Percentiles rank a stretch among this genome's conserved stretches.
Conservation (phyloP, 2,797 vertebrate genomes). For the Microctenopoma steveboyesi region DNA sequence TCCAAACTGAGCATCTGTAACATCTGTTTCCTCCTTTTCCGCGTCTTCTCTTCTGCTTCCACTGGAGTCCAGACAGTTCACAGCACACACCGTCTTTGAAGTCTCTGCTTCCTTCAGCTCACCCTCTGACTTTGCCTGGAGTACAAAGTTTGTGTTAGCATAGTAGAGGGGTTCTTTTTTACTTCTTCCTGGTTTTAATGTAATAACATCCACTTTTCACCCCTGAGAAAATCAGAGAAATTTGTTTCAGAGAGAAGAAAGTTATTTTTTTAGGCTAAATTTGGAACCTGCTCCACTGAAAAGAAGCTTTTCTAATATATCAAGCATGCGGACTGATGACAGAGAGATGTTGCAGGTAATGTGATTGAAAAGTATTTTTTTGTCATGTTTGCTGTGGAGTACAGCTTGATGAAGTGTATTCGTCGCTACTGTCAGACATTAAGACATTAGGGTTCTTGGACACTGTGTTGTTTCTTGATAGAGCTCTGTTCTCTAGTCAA, state of each 20-base stretch:
- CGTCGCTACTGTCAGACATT: no score
- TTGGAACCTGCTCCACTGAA: background rate
- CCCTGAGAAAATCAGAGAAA: conserved; percentile 30
- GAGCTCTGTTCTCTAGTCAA: background rate
- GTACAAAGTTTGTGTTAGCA: conserved; percentile 42
- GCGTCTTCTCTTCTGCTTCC: background rate
- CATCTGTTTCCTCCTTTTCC: conserved; percentile 16
- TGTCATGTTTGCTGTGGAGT: no score
- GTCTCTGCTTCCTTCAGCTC: conserved; percentile 13
- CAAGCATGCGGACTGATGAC: no score
- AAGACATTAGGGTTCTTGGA: no score
- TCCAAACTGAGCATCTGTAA: conserved; percentile 1
- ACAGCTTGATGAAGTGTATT: no score
- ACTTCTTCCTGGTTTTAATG: conserved; percentile 25
- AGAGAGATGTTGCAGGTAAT: no score
- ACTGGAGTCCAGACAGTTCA: conserved; percentile 20
- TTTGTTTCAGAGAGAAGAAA: background rate
- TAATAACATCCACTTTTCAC: conserved; percentile 31
- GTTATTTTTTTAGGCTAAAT: background rate
- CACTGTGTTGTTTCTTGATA: no score
- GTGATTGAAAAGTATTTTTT: no score
- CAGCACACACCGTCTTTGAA: conserved; percentile 40
- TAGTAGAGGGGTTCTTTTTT: conserved; percentile 34
- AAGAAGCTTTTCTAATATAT: no score
- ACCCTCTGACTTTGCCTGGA: conserved; percentile 17